Base-by-base conservation (phyloP, 2,113 vertebrate genomes). In the Pollachius pollachius region DNA sequence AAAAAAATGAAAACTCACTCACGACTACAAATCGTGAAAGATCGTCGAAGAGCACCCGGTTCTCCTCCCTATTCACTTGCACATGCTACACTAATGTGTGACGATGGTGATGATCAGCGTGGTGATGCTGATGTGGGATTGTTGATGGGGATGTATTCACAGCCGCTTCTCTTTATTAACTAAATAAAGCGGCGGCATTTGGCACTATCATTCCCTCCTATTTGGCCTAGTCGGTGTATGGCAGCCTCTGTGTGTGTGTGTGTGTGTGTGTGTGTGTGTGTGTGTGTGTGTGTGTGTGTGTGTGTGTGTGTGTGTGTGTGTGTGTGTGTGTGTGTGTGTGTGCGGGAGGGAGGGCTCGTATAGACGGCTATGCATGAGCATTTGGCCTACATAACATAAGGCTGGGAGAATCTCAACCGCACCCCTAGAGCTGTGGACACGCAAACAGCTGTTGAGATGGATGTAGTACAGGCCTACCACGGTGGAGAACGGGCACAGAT, bases 371-470 rank as follows among this genome's bases (percentile, higher is more conserved):
- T 60, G 58, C 27, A 25, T 15, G 13, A 60, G 57, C 19, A 23
- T 37, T 30, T 69, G 67, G 67, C 67, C 67, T 69, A 69, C 67
- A 69, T 30, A 30, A 30, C 30, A 30, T 69, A 23, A 15, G 15
- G 67, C 67, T 48, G 62, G 7, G 37, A 69, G 16, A 21, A 61
- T 41, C 58, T 69, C 58, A 62, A 69, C 58, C 37, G 67, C 67
- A 62, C 67, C 58, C 67, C 58, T 30, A 61, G 34, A 15, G 58
- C 58, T 60, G n/a, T 19, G 21, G 34, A 58, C 67, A 69, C 37
- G 34, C 67, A 61, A 62, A 69, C 67, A 69, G 67, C 67, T 69
- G 67, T 61, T 62, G 34, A 21, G 57, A 48, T 37, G 52, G 30
- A 59, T 59, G 18, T 59, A 17, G 30, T 30, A 30, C 5, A 5